Conservation (phyloP, 2,888 invertebrate genomes). For the Actias luna region DNA sequence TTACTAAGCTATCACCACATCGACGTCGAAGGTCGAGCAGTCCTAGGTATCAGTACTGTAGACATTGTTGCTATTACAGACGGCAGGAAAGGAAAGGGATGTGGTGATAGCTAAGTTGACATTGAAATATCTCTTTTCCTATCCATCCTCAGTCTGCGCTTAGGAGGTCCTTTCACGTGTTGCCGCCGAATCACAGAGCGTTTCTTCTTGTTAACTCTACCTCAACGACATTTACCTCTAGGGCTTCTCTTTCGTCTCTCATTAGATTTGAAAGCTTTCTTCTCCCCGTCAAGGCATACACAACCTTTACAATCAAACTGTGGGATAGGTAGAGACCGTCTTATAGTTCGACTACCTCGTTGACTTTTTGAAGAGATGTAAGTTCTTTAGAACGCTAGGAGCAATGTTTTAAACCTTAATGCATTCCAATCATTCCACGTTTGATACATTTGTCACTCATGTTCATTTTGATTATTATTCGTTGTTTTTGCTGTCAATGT, state of each 20-base stretch:
- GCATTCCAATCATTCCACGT: no score
- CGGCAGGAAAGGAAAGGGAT: constrained; percentile 57
- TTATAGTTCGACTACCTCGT: no score
- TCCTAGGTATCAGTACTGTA: constrained; percentile 46
- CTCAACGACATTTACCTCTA: constrained; percentile 23
- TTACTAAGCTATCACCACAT: constrained; percentile 40
- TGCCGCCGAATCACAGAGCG: constrained; percentile 30
- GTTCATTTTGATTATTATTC: no score
- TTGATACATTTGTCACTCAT: no score
- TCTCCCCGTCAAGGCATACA: no score
- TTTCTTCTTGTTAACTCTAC: constrained; percentile 45
- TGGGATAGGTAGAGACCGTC: no score
- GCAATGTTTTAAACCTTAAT: no score
- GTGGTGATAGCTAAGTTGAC: constrained; percentile 42
- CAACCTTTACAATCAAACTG: no score
- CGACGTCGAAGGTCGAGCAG: constrained; percentile 25
- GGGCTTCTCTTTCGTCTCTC: constrained; percentile 32
- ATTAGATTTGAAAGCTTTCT: constrained; percentile 27
- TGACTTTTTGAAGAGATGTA: no score
- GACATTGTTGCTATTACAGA: constrained; percentile 56
- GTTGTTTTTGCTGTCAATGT: no score
- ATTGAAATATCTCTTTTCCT: constrained; percentile 33
- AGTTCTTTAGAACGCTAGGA: no score
- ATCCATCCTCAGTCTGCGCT: constrained; percentile 31
- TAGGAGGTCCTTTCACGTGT: constrained; percentile 27